Conservation (phyloP, 2,888 invertebrate species). For the Cataglyphis albicans region DNA sequence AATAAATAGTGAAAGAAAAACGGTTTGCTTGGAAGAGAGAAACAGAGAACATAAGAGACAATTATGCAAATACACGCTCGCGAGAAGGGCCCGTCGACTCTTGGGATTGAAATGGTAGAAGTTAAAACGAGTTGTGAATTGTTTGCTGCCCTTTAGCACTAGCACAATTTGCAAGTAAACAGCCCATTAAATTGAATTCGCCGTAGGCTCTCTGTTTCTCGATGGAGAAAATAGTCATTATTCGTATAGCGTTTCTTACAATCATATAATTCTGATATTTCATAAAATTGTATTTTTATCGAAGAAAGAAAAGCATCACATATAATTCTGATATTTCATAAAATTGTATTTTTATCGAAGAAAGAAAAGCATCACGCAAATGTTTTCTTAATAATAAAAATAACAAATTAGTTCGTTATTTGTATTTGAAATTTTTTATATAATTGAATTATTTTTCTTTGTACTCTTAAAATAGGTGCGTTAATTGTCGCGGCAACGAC, state of each 20-base stretch:
- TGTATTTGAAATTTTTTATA: not conserved
- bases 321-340: conserved; percentile 8
- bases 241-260: not conserved
- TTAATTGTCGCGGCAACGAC: not conserved
- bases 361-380: not conserved
- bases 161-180: conserved; percentile 83
- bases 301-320: not conserved
- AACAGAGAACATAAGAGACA: conserved; percentile 71
- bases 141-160: conserved; percentile 83
- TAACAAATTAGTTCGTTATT: not conserved
- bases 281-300: not conserved
- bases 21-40: conserved; percentile 46
- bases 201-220: conserved; percentile 47
- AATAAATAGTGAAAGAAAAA: conserved; percentile 32
- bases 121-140: conserved; percentile 83
- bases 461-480: not conserved
- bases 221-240: conserved; percentile 13
- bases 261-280: conserved; percentile 6
- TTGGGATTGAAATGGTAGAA: conserved; percentile 79
- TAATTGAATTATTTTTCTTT: not conserved
- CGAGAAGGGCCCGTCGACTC: conserved; percentile 67
- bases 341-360: not conserved
- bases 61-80: conserved; percentile 77
- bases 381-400: not conserved
- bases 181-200: conserved; percentile 77